A percentile compares a stretch with the other conserved stretches of the same genome.
phyloP scores from a whole-genome alignment of 2,888 invertebrate genomes.

The Sisyra terminalis region DNA sequence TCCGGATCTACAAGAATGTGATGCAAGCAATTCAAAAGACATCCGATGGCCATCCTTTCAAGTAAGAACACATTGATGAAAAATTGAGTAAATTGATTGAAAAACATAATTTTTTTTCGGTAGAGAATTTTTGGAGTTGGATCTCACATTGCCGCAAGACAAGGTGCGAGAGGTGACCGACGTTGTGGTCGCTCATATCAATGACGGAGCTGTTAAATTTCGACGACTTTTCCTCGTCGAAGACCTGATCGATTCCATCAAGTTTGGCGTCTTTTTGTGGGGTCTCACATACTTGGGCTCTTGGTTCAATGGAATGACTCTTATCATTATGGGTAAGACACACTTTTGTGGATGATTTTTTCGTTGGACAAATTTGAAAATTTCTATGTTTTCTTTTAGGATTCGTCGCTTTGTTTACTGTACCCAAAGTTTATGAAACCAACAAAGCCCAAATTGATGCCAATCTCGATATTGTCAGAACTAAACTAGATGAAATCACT shows the following conservation, averaged over 20 bases:
- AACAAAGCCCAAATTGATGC: conserved; percentile 88
- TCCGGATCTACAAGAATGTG: conserved; percentile 92
- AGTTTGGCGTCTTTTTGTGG: conserved; percentile 92
- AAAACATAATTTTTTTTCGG: not conserved
- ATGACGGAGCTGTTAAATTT: conserved; percentile 65
- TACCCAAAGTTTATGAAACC: conserved; percentile 92
- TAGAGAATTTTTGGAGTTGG: conserved; percentile 71
- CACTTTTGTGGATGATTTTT: not conserved
- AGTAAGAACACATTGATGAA: conserved; percentile 44
- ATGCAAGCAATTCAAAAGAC: conserved; percentile 93
- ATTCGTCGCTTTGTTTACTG: conserved; percentile 81
- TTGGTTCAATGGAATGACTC: conserved; percentile 98
- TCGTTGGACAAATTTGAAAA: not conserved
- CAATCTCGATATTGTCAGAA: conserved; percentile 73
- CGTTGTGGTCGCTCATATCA: conserved; percentile 72
- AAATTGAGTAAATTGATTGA: conserved; percentile 2
- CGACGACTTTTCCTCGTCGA: conserved; percentile 91
- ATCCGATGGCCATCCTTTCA: conserved; percentile 93
- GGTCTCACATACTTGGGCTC: conserved; percentile 93
- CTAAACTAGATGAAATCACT: conserved; percentile 75
- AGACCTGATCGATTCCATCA: conserved; percentile 87
- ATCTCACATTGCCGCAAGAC: conserved; percentile 77
- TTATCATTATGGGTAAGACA: conserved; percentile 88
- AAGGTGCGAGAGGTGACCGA: conserved; percentile 81
- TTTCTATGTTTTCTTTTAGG: conserved; percentile 35